A percentile compares a stretch with the other conserved stretches of the same genome.
phyloP scores from a whole-genome alignment of 1,140 invertebrate genomes.

The Caenorhabditis tropicalis region DNA sequence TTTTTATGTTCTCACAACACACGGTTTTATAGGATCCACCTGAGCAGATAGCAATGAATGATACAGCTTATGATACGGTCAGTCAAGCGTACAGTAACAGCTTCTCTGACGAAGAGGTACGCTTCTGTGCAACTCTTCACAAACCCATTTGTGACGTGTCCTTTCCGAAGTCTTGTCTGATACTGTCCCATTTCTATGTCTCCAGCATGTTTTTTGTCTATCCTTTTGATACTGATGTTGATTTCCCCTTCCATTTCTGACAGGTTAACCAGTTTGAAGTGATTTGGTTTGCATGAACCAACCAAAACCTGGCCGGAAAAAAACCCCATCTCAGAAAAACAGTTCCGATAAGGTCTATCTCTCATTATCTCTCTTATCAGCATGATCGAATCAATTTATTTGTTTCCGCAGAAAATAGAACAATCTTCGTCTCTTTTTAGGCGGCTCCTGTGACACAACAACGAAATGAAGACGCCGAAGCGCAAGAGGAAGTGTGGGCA shows the following conservation, averaged over 20 bases:
- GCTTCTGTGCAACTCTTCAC: constrained; percentile 35
- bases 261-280: constrained; percentile 4
- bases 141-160: not conserved
- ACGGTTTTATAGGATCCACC: constrained; percentile 21
- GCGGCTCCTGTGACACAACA: not conserved
- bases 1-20: not conserved
- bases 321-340: not conserved
- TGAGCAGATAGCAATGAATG: constrained; percentile 35
- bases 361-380: not conserved
- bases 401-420: not conserved
- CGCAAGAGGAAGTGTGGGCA: constrained; percentile 27
- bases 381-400: not conserved
- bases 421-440: not conserved
- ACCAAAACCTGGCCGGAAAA: not conserved
- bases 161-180: not conserved
- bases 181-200: not conserved
- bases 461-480: constrained; percentile 30
- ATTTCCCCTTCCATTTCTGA: not conserved
- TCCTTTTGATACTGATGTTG: not conserved
- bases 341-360: not conserved
- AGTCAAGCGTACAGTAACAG: constrained; percentile 49
- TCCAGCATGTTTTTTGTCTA: not conserved
- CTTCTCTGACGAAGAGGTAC: constrained; percentile 48
- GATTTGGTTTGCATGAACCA: constrained; percentile 8
- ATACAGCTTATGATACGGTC: constrained; percentile 41